Evolutionary conservation across 2,797 vertebrate genomes (phyloP), one percentile per base, ranked within the genome.

Genomic region (Triplophysa yarkandensis): DNA sequence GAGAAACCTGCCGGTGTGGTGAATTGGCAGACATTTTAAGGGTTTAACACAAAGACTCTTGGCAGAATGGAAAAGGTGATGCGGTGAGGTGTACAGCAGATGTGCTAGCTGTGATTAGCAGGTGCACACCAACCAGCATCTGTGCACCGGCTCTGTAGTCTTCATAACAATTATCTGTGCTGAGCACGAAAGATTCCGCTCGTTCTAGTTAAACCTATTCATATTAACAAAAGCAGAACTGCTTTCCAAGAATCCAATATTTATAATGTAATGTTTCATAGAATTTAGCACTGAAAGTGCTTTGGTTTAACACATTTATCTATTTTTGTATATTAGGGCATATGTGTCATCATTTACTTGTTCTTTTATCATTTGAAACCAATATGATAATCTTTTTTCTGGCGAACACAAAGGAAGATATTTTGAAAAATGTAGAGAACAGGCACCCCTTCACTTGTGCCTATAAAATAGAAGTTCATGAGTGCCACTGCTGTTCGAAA

Each of bases 81-180:
- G 71, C 41, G 17, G 50, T 13, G 55, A 69, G 70, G 67, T 74
- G 48, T 81, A 16, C 72, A 80, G 81, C 82, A 81, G 78, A 79
- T 8, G 79, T 79, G 30, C 78, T 77, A 64, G 77, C 74, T 65
- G 76, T 79, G 71, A 77, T 78, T 81, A 84, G 77, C 86, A 89
- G 86, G 81, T 85, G 85, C 75, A 69, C 25, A 4, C 78, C 44
- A 83, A 36, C 23, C 11, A 17, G 60, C 71, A 74, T 79, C 74
- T 84, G 74, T 66, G 50, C 34, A 57, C 3, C 6, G 1, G 50
- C 65, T 41, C 48, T 66, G 77, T 52, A 70, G 61, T 32, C 73
- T 74, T 71, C 46, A 64, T 46, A 60, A 52, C 68, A 60, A 79
- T 80, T 80, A 83, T 74, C 54, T 68, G 69, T 25, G 41, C 60